These are phyloP conservation scores for Champsocephalus esox DNA, from an alignment of 2,797 vertebrate genomes.

Conservation along the genomic window DNA sequence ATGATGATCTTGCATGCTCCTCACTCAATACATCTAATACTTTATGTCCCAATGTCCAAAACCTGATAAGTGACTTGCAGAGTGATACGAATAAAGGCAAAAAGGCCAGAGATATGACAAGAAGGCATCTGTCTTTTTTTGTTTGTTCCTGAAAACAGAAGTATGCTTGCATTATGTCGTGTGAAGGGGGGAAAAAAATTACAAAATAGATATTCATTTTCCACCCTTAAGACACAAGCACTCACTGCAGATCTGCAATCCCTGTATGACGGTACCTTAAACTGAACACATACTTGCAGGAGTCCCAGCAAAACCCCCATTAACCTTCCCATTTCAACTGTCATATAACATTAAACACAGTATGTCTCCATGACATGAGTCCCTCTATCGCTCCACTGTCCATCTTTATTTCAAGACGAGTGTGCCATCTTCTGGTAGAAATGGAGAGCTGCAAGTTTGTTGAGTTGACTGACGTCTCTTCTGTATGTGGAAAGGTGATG, in stretches of 20 bases:
- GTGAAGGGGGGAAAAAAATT: conserved; percentile 18
- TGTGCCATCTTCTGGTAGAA: conserved; percentile 72
- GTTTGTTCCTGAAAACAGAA: conserved; percentile 65
- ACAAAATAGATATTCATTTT: conserved; percentile 63
- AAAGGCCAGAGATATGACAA: conserved; percentile 88
- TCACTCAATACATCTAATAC: conserved; percentile 81
- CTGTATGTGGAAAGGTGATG: conserved; percentile 16
- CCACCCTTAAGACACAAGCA: conserved; percentile 77
- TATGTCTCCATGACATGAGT: conserved; percentile 58
- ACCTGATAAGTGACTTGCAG: conserved; percentile 80
- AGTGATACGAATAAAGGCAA: conserved; percentile 81
- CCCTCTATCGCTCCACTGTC: conserved; percentile 50
- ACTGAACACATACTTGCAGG: conserved; percentile 70
- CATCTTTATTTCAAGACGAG: conserved; percentile 59
- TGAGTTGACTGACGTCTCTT: conserved; percentile 35
- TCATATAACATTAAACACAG: conserved; percentile 53
- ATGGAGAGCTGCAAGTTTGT: conserved; percentile 60
- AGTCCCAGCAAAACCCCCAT: conserved; percentile 70
- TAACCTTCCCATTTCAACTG: conserved; percentile 49
- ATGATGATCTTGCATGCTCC: conserved; percentile 89
- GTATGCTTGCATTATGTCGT: conserved; percentile 65
- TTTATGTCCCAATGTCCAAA: conserved; percentile 82
- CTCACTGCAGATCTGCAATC: conserved; percentile 66
- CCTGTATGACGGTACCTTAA: conserved; percentile 80
- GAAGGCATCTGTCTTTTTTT: conserved; percentile 89